Evolutionary conservation across 2,797 vertebrate genomes (phyloP).

Genomic region (Sebastes jordani): DNA sequence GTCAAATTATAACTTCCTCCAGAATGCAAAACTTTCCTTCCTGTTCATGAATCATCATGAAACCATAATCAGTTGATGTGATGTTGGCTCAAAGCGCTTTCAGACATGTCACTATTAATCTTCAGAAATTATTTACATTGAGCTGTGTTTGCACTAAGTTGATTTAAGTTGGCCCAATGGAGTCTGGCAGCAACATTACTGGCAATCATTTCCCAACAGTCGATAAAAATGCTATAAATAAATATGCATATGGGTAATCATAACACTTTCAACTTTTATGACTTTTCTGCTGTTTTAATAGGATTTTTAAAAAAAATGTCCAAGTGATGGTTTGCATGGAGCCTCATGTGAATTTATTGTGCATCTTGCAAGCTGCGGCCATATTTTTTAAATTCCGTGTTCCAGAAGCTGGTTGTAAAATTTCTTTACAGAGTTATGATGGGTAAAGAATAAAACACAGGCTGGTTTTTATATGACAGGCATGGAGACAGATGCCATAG

Average conservation of each 20-base stretch:
- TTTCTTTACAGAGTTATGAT: constrained; percentile 40
- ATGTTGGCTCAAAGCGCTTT: constrained; percentile 46
- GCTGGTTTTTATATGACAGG: constrained; percentile 51
- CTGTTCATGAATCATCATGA: constrained; percentile 41
- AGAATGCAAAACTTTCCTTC: constrained; percentile 10
- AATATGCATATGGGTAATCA: constrained; percentile 34
- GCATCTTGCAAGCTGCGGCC: constrained; percentile 37
- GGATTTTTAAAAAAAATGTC: constrained; percentile 34
- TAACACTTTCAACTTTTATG: constrained; percentile 31
- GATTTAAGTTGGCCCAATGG: constrained; percentile 44
- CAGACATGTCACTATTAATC: constrained; percentile 60
- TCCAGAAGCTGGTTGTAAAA: constrained; percentile 57
- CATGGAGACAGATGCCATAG: constrained; percentile 34
- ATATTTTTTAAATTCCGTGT: constrained; percentile 63
- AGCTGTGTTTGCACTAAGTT: constrained; percentile 49
- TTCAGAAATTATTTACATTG: constrained; percentile 48
- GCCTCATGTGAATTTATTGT: constrained; percentile 53
- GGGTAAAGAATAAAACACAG: constrained; percentile 52
- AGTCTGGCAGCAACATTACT: constrained; percentile 25
- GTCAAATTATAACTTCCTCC: constrained; percentile 27
- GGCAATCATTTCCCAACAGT: constrained; percentile 38
- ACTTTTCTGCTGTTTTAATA: constrained; percentile 29
- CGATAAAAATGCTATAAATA: constrained; percentile 48
- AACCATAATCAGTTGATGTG: constrained; percentile 50
- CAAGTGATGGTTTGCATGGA: constrained; percentile 43